Evolutionary conservation across 2,113 vertebrate species (phyloP).

Genomic region (Scortum barcoo): DNA sequence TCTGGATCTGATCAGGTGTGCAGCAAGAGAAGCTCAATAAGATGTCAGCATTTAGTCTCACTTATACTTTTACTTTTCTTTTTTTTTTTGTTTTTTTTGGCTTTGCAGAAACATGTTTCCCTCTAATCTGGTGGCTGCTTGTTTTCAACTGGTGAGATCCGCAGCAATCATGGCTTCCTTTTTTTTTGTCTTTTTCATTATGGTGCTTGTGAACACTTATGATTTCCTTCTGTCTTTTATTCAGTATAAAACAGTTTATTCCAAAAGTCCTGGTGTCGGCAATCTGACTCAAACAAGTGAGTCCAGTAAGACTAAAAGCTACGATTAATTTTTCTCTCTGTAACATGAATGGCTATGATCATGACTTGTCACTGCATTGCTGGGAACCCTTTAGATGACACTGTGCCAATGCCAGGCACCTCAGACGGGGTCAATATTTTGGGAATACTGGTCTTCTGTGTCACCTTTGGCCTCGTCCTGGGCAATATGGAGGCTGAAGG

Average conservation of each 20-base stretch:
- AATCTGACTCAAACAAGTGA: constrained; percentile 16
- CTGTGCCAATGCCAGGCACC: constrained; percentile 83
- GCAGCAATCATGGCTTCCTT: neutral
- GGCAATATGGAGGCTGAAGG: constrained; percentile 89
- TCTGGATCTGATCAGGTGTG: constrained; percentile 88
- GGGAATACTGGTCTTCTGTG: constrained; percentile 90
- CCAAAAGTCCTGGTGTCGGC: neutral
- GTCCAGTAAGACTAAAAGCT: neutral
- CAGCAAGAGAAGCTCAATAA: neutral
- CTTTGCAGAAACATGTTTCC: constrained; percentile 93
- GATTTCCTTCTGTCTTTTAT: constrained; percentile 32
- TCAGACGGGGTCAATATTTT: constrained; percentile 89
- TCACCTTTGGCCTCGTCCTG: constrained; percentile 88
- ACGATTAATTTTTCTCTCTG: neutral
- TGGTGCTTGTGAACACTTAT: neutral
- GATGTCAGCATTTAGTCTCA: neutral
- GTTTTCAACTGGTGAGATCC: constrained; percentile 90
- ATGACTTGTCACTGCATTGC: constrained; percentile 36
- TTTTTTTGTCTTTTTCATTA: neutral
- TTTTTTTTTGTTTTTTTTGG: too few species aligned
- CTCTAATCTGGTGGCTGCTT: constrained; percentile 90
- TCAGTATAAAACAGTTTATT: constrained; percentile 89
- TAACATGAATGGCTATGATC: neutral
- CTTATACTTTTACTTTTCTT: neutral
- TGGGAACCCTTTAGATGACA: constrained; percentile 5